Evolutionary conservation across 2,113 vertebrate genomes (phyloP).

Genomic region (Rafetus swinhoei): DNA sequence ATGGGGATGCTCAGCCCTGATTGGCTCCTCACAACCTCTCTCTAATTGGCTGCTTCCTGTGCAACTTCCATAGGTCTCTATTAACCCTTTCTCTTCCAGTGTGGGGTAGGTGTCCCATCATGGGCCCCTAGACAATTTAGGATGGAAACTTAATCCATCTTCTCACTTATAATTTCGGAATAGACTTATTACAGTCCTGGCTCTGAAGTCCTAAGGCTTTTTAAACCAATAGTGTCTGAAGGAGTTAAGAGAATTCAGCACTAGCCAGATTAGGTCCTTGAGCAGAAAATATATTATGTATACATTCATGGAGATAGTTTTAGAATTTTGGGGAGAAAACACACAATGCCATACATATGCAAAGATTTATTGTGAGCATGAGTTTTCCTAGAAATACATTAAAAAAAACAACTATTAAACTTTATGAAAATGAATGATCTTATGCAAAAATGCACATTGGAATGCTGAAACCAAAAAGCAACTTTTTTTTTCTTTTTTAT

Average conservation of each 20-base stretch:
- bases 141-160: neutral
- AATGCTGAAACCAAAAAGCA: neutral
- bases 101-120: neutral
- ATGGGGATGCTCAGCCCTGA: too few species aligned
- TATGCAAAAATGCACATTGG: neutral
- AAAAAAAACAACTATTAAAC: neutral
- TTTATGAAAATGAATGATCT: neutral
- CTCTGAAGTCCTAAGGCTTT: neutral
- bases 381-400: constrained; percentile 23
- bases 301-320: accelerated
- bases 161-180: neutral
- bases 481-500: neutral
- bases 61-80: too few species aligned
- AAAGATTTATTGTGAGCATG: constrained; percentile 10
- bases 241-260: neutral
- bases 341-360: neutral
- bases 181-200: neutral
- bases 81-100: too few species aligned
- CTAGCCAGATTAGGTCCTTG: neutral
- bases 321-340: neutral
- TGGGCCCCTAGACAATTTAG: neutral
- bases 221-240: accelerated
- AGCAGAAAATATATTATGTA: accelerated
- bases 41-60: too few species aligned
- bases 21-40: too few species aligned